Conservation (phyloP, 2,888 invertebrate species). For the Tethea ocularis region DNA sequence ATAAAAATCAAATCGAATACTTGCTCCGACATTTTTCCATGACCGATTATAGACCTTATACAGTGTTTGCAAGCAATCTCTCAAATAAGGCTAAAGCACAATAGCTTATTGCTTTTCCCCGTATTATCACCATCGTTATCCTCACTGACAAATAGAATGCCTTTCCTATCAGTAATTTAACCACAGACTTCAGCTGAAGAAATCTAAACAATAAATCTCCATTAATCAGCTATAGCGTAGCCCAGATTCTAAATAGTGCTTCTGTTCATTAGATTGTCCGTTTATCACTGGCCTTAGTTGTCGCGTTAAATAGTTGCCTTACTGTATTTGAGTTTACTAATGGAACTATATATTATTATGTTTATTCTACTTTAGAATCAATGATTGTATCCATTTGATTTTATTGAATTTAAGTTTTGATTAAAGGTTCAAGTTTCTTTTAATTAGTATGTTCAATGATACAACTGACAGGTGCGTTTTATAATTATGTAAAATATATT, state of each 20-base stretch:
- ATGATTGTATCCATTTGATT: not conserved
- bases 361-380: not conserved
- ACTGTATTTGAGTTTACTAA: not conserved
- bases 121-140: not conserved
- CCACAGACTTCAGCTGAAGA: not conserved
- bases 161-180: not conserved
- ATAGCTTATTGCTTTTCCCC: not conserved
- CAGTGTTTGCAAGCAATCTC: not conserved
- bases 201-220: constrained; percentile 38
- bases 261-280: constrained; percentile 21
- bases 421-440: not conserved
- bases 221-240: constrained; percentile 44
- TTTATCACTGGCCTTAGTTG: constrained; percentile 32
- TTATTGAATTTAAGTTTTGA: not conserved
- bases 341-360: constrained; percentile 4
- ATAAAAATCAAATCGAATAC: no score
- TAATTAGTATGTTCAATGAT: not conserved
- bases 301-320: constrained; percentile 11
- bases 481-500: not conserved
- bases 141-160: constrained; percentile 1
- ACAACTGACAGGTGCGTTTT: not conserved
- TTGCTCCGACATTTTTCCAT: no score
- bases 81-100: not conserved
- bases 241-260: constrained; percentile 36
- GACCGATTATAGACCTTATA: no score